phyloP scores from a whole-genome alignment of 2,888 invertebrate species.

The Ferdinandea cuprea region DNA sequence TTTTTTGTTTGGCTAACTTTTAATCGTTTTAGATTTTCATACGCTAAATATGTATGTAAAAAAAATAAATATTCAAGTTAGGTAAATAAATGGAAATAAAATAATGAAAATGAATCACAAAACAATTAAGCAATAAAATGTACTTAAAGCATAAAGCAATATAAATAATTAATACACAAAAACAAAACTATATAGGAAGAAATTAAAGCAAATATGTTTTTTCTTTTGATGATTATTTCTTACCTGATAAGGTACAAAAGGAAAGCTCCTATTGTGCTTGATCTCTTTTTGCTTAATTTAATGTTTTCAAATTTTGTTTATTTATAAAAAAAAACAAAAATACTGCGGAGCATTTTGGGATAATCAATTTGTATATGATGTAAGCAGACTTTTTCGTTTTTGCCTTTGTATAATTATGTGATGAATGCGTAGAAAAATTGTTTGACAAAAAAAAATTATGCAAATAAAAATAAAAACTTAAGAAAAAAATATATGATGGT shows the following conservation, averaged over 20 bases:
- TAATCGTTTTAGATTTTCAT: too few species aligned
- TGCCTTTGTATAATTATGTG: conserved; percentile 61
- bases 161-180: conserved; percentile 32
- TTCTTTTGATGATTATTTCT: conserved; percentile 37
- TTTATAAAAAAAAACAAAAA: conserved; percentile 44
- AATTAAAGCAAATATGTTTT: conserved; percentile 45
- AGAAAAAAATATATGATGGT: conserved; percentile 35
- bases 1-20: background rate
- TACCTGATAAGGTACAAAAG: conserved; percentile 66
- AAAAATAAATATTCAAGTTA: background rate
- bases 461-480: conserved; percentile 41
- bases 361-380: conserved; percentile 53
- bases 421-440: conserved; percentile 61
- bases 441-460: conserved; percentile 46
- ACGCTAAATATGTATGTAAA: too few species aligned
- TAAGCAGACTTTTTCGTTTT: conserved; percentile 58
- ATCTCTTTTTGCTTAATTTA: conserved; percentile 44
- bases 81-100: background rate
- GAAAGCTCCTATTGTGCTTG: conserved; percentile 66
- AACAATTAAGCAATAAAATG: conserved; percentile 57
- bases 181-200: conserved; percentile 17
- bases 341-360: conserved; percentile 55
- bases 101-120: conserved; percentile 55
- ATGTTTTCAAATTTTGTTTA: conserved; percentile 21
- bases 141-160: conserved; percentile 66